Conservation (phyloP, 1,140 invertebrate species). For the Drosophila sucinea region DNA sequence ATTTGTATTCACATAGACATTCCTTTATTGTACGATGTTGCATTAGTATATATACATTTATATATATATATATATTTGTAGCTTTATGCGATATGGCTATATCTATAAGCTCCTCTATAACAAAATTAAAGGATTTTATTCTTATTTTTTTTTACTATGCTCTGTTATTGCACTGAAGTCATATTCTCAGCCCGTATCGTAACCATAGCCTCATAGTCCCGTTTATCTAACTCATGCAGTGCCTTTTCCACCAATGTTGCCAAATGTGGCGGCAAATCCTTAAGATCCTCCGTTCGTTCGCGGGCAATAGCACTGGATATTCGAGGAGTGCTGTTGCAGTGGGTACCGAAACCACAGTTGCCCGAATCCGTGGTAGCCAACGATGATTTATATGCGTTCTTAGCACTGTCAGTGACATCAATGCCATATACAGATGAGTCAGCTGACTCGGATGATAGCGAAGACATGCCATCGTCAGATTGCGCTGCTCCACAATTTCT, state of each 20-base stretch:
- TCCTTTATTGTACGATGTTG: constrained; percentile 48
- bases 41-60: constrained; percentile 1
- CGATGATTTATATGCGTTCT: constrained; percentile 63
- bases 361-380: constrained; percentile 74
- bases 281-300: constrained; percentile 74
- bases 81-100: constrained; percentile 42
- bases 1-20: neutral
- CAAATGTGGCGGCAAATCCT: constrained; percentile 77
- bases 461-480: constrained; percentile 78
- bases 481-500: constrained; percentile 28
- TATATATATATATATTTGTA: constrained; percentile 27
- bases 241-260: constrained; percentile 75
- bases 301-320: constrained; percentile 67
- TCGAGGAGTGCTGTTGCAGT: constrained; percentile 50
- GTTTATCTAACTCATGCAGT: constrained; percentile 73
- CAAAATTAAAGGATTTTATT: neutral
- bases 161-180: constrained; percentile 37
- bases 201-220: constrained; percentile 74
- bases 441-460: constrained; percentile 71
- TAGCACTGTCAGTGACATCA: constrained; percentile 42
- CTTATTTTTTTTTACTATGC: constrained; percentile 41
- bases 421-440: constrained; percentile 76
- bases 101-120: neutral
- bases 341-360: constrained; percentile 48
- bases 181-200: constrained; percentile 63